Evolutionary conservation across 2,797 vertebrate genomes (phyloP), one percentile per base, ranked within the genome.

Genomic region (Acanthopagrus latus): DNA sequence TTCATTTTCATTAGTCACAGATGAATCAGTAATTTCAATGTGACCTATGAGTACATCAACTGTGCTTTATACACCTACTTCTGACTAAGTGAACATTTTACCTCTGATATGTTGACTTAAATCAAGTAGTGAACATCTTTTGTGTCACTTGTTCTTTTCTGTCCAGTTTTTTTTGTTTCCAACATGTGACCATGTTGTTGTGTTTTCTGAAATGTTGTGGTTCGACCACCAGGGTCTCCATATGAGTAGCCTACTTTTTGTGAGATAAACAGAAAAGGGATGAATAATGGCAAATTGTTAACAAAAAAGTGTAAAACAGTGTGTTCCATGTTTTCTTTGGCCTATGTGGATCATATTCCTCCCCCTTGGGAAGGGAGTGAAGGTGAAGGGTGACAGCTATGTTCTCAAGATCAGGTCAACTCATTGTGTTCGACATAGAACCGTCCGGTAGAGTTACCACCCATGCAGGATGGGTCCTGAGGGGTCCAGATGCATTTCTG

Each of bases 341-440:
- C 18, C 73, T 20, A 8, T 56, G 33, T 55, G 77, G 73, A 80
- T 83, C 68, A 74, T 41, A 87, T 87, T 64, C 38, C n/a, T 23
- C 10, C 48, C 70, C 73, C 44, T 18, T 1, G 3, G 21, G 82
- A 69, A 62, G 67, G 63, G 29, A 76, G 71, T 41, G 64, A 57
- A 77, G 69, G 68, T 64, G 56, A 71, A 68, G 67, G 55, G 60
- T 64, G 46, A 23, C 46, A 72, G 55, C 21, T 47, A 23, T 70
- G 51, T 86, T 74, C n/a, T 80, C 60, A 78, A 17, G 59, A 81
- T 80, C 29, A 84, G 25, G 29, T 83, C 78, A 81, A 16, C 70
- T 86, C 71, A 88, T 91, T 92, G 83, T 91, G 51, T 87, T 63
- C 72, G 59, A 78, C 68, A 81, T 14, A 78, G 38, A 65, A 55